A percentile compares a stretch with the other conserved stretches of the same genome.
Evolutionary conservation across 2,113 vertebrate species (phyloP).

Genomic region (Cottus gobio): DNA sequence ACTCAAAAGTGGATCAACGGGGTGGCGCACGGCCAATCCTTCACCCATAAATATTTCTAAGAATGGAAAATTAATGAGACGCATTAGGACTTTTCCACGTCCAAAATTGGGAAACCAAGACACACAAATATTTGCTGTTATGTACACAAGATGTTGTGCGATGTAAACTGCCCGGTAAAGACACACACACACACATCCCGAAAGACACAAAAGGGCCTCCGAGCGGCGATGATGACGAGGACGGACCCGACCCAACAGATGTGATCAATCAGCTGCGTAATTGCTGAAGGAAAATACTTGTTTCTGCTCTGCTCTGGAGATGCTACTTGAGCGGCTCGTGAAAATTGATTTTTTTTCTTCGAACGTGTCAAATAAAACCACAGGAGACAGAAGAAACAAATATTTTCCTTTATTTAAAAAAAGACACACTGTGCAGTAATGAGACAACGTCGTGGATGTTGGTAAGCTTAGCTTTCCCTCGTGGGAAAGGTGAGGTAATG

Average conservation of each 20-base stretch:
- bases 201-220: not conserved
- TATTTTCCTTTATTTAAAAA: conserved; percentile 95
- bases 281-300: conserved; percentile 82
- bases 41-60: conserved; percentile 40
- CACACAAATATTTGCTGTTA: conserved; percentile 43
- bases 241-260: not conserved
- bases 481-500: conserved; percentile 8
- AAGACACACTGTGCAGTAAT: conserved; percentile 61
- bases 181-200: not conserved
- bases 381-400: conserved; percentile 92
- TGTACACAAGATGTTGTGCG: conserved; percentile 31
- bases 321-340: conserved; percentile 11
- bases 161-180: conserved; percentile 29
- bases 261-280: not conserved
- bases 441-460: conserved; percentile 22
- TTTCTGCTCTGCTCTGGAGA: conserved; percentile 72
- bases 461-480: conserved; percentile 1
- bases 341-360: conserved; percentile 12
- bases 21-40: not conserved
- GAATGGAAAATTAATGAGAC: conserved; percentile 29
- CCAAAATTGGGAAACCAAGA: conserved; percentile 54
- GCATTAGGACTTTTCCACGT: conserved; percentile 21
- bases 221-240: not conserved
- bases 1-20: not conserved
- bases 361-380: conserved; percentile 83